Evolutionary conservation across 2,888 invertebrate species (phyloP).

Genomic region (Lordiphosa fenestrarum): DNA sequence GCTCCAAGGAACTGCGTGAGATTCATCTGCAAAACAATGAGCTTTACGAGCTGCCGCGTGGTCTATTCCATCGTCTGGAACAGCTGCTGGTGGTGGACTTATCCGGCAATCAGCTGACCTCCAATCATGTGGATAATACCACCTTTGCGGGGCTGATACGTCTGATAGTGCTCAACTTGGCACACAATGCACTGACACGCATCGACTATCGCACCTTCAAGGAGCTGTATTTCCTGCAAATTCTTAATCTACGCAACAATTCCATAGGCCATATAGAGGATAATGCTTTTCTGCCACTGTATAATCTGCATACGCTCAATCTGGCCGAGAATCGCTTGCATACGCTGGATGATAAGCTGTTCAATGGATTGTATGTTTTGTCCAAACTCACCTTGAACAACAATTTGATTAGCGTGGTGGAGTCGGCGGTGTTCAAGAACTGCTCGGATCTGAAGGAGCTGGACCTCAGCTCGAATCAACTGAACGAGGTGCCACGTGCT

Average conservation of each 20-base stretch:
- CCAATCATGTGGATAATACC: slow-evolving; percentile 91
- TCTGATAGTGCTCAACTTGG: slow-evolving; percentile 90
- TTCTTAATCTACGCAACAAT: slow-evolving; percentile 91
- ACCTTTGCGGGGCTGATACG: slow-evolving; percentile 93
- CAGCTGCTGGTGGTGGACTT: slow-evolving; percentile 92
- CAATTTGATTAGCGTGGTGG: slow-evolving; percentile 89
- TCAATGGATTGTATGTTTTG: slow-evolving; percentile 91
- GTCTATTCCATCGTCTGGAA: slow-evolving; percentile 91
- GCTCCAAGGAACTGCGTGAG: slow-evolving; percentile 90
- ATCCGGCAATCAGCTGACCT: slow-evolving; percentile 91
- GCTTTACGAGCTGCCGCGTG: slow-evolving; percentile 89
- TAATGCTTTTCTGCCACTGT: slow-evolving; percentile 91
- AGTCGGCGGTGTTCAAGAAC: slow-evolving; percentile 91
- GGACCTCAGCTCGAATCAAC: slow-evolving; percentile 92
- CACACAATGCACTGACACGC: slow-evolving; percentile 90
- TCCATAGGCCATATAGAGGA: slow-evolving; percentile 94
- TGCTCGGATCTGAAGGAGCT: slow-evolving; percentile 93
- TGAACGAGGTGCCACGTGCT: slow-evolving; percentile 90
- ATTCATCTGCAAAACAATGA: slow-evolving; percentile 92
- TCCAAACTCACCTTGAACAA: slow-evolving; percentile 92
- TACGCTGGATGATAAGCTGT: slow-evolving; percentile 89
- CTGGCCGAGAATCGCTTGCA: slow-evolving; percentile 92
- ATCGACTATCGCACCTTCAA: slow-evolving; percentile 92
- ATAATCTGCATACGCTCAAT: slow-evolving; percentile 93
- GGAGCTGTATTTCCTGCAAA: slow-evolving; percentile 92